Percentiles rank a stretch among this genome's conserved stretches.
phyloP scores from a whole-genome alignment of 1,140 invertebrate genomes.

The Drosophila funebris region DNA sequence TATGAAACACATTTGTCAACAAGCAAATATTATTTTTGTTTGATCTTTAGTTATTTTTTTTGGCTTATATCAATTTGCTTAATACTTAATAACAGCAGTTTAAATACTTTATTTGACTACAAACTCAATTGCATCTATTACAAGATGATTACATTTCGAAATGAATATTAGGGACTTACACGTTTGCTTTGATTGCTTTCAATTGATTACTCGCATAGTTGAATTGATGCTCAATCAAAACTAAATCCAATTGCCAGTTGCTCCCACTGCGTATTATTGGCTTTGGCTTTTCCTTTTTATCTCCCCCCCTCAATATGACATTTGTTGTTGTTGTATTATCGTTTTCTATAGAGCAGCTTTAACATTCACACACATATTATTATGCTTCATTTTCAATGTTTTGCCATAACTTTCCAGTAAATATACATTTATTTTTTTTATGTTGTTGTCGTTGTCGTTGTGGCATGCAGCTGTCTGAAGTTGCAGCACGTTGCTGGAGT shows the following conservation, averaged over 20 bases:
- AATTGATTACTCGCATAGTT: conserved; percentile 49
- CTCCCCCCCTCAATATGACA: background rate
- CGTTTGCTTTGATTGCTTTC: conserved; percentile 56
- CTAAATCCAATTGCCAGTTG: conserved; percentile 49
- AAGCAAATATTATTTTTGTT: no score
- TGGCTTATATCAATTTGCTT: no score
- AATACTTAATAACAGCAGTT: conserved; percentile 6
- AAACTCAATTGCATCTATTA: conserved; percentile 29
- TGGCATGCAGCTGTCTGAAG: conserved; percentile 21
- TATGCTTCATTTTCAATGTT: conserved; percentile 8
- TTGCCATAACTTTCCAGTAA: conserved; percentile 1
- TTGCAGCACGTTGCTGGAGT: conserved; percentile 13
- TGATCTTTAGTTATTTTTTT: no score
- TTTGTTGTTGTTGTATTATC: background rate
- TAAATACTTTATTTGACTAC: background rate
- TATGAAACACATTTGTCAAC: no score
- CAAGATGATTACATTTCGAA: conserved; percentile 10
- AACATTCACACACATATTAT: background rate
- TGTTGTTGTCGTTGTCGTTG: conserved; percentile 4
- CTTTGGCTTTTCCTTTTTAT: no score
- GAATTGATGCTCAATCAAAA: conserved; percentile 55
- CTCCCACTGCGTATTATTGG: background rate
- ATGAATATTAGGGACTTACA: conserved; percentile 4
- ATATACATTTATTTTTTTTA: background rate
- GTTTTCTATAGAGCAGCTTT: background rate